A percentile compares a stretch with the other conserved stretches of the same genome.
Evolutionary conservation across 53 echinoderm and acorn worm species (phyloP).

Genomic region (Paelopatides confundens): DNA sequence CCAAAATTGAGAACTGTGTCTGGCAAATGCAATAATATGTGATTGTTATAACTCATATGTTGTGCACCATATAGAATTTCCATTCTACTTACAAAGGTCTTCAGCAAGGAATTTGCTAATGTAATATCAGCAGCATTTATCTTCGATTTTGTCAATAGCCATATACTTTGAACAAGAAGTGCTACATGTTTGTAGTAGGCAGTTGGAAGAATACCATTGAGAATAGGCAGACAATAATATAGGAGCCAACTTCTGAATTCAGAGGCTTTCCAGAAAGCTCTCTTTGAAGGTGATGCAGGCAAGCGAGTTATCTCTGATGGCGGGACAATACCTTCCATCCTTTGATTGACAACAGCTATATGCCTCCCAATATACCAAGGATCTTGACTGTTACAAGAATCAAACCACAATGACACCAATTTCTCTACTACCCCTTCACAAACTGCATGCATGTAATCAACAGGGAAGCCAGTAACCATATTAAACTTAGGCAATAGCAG

Average conservation of each 20-base stretch:
- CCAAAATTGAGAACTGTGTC: neutral
- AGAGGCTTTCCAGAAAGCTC: conserved; percentile 39
- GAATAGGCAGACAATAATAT: neutral
- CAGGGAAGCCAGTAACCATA: conserved; percentile 21
- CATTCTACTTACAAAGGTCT: neutral
- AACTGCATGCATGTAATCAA: conserved; percentile 61
- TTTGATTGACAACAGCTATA: neutral
- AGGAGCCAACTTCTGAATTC: conserved; percentile 23
- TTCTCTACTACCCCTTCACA: conserved; percentile 53
- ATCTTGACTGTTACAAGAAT: neutral
- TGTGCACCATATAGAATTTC: neutral
- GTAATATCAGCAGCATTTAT: conserved; percentile 1
- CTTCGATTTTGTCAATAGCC: neutral
- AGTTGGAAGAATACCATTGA: neutral
- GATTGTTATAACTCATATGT: conserved; percentile 7
- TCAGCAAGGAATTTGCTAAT: neutral
- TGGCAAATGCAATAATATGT: conserved; percentile 5
- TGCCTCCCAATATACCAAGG: conserved; percentile 19
- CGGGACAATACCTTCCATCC: neutral
- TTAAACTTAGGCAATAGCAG: conserved; percentile 41
- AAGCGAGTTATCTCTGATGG: conserved; percentile 14
- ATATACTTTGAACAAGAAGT: neutral
- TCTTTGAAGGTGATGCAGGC: conserved; percentile 14
- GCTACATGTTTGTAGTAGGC: neutral
- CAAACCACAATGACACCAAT: conserved; percentile 43